Percentiles rank a stretch among this genome's conserved stretches.
Evolutionary conservation across 2,797 vertebrate species (phyloP).

Genomic region (Hirundo rustica): DNA sequence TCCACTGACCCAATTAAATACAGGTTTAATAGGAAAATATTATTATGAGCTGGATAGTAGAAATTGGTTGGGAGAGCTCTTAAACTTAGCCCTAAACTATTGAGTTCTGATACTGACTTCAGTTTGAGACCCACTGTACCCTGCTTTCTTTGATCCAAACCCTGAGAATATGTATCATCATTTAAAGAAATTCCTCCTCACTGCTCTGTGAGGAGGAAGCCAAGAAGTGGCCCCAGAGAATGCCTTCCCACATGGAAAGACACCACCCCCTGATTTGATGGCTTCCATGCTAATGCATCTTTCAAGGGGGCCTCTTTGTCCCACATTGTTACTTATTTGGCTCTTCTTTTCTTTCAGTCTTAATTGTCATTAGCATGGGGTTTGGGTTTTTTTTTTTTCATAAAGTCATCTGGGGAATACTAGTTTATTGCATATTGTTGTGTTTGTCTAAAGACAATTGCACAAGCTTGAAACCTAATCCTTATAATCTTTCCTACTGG

Average conservation of each 20-base stretch:
- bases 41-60: neutral
- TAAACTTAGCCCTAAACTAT: neutral
- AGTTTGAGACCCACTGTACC: neutral
- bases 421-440: slow-evolving; percentile 55
- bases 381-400: neutral
- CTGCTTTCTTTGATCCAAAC: slow-evolving; percentile 16
- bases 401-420: slow-evolving; percentile 31
- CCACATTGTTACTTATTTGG: slow-evolving; percentile 10
- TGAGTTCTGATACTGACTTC: neutral
- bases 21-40: neutral
- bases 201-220: neutral
- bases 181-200: neutral
- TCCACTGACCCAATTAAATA: neutral
- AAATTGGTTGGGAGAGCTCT: neutral
- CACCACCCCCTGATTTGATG: neutral
- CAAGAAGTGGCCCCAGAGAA: neutral
- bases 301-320: slow-evolving; percentile 34
- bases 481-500: slow-evolving; percentile 45
- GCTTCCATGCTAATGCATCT: slow-evolving; percentile 6
- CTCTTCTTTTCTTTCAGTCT: slow-evolving; percentile 48
- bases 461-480: slow-evolving; percentile 53
- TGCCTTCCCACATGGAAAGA: neutral
- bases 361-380: neutral
- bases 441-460: slow-evolving; percentile 58
- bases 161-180: neutral